phyloP scores from a whole-genome alignment of 2,797 vertebrate species.

The Rhynchonycteris naso region DNA sequence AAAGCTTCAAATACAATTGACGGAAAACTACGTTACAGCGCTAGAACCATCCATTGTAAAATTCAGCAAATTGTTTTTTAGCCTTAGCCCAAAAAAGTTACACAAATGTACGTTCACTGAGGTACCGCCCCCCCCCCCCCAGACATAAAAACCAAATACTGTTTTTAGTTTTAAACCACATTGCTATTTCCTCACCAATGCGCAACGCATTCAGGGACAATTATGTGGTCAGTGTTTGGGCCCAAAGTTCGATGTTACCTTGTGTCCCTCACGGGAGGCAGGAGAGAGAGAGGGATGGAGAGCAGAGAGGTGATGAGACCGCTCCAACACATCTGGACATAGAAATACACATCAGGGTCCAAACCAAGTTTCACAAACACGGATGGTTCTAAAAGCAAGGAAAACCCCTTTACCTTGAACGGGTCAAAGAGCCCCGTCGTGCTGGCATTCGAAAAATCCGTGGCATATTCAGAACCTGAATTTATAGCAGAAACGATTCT shows the following conservation, averaged over 20 bases:
- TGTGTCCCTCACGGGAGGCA: conserved; percentile 93
- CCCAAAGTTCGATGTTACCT: conserved; percentile 86
- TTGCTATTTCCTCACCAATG: neutral
- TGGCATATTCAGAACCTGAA: conserved; percentile 92
- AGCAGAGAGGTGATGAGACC: conserved; percentile 88
- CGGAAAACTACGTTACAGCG: conserved; percentile 31
- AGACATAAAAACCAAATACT: neutral
- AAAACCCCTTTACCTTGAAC: conserved; percentile 88
- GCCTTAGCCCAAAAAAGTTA: neutral
- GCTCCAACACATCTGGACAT: conserved; percentile 95
- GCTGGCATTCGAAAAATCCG: conserved; percentile 97
- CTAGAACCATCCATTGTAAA: conserved; percentile 39
- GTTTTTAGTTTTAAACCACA: neutral
- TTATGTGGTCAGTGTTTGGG: neutral
- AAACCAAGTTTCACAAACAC: neutral
- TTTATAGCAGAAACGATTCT: conserved; percentile 64
- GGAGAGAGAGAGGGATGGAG: conserved; percentile 93
- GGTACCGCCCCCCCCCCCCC: neutral
- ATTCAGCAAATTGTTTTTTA: neutral
- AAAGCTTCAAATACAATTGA: conserved; percentile 87
- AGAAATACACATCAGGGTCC: conserved; percentile 40
- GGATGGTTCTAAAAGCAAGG: neutral
- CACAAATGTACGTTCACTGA: neutral
- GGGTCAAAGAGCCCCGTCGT: conserved; percentile 95
- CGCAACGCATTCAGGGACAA: neutral